Evolutionary conservation across 2,113 vertebrate genomes (phyloP).

Genomic region (Percina caprodes): DNA sequence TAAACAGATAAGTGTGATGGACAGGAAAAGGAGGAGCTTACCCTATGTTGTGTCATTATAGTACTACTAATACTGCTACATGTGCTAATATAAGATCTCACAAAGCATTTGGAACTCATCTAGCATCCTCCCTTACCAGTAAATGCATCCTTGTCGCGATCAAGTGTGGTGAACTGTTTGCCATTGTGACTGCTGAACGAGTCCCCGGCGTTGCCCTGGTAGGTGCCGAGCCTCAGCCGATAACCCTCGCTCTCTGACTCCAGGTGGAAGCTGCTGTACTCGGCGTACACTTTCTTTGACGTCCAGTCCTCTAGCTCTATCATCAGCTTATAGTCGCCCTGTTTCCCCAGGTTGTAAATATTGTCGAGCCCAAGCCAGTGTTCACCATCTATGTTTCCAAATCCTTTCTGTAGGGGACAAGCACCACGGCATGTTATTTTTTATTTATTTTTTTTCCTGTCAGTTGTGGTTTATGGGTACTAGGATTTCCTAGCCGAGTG

Average conservation of each 20-base stretch:
- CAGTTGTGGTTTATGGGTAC: constrained; percentile 16
- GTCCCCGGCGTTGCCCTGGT: constrained; percentile 97
- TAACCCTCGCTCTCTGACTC: constrained; percentile 94
- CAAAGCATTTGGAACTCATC: neutral
- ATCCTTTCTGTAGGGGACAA: constrained; percentile 90
- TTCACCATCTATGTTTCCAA: constrained; percentile 96
- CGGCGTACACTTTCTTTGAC: constrained; percentile 97
- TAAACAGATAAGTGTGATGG: constrained; percentile 3
- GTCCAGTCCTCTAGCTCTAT: constrained; percentile 98
- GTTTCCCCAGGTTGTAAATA: constrained; percentile 93
- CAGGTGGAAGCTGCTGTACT: constrained; percentile 96
- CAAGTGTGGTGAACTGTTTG: constrained; percentile 97
- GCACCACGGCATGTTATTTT: neutral
- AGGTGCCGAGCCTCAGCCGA: constrained; percentile 91
- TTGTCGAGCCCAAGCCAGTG: constrained; percentile 98
- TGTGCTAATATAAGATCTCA: neutral
- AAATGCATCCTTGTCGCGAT: constrained; percentile 95
- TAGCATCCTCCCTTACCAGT: constrained; percentile 85
- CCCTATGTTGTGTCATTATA: neutral
- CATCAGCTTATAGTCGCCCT: constrained; percentile 95
- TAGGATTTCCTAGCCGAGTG: constrained; percentile 17
- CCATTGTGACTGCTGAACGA: constrained; percentile 96
- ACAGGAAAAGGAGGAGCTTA: neutral
- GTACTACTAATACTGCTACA: neutral
- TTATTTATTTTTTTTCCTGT: neutral